These are phyloP conservation scores for Dinoponera quadriceps DNA, from an alignment of 1,140 invertebrate genomes.

Conservation along the genomic window DNA sequence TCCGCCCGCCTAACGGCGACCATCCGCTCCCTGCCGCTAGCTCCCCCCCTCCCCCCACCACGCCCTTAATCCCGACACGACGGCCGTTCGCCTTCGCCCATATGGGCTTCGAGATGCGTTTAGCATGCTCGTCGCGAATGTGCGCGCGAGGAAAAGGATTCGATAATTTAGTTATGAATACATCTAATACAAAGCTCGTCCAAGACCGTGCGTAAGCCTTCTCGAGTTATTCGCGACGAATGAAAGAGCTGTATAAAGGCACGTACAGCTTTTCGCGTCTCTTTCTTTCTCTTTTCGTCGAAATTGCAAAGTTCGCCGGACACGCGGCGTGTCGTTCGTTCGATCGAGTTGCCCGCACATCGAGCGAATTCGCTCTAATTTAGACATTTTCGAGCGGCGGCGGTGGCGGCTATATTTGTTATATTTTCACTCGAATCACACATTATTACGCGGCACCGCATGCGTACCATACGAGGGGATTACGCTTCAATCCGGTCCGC, in stretches of 20 bases:
- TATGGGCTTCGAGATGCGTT: constrained; percentile 47
- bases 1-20: constrained; percentile 53
- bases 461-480: constrained; percentile 68
- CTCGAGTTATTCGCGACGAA: too few species aligned
- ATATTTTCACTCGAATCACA: constrained; percentile 73
- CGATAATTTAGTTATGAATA: constrained; percentile 59
- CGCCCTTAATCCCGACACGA: constrained; percentile 49
- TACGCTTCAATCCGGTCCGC: constrained; percentile 75
- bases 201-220: background rate
- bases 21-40: background rate
- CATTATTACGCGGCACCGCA: constrained; percentile 75
- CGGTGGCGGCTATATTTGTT: constrained; percentile 66
- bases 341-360: constrained; percentile 58
- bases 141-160: constrained; percentile 39
- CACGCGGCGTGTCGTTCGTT: constrained; percentile 21
- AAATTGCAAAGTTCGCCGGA: constrained; percentile 19
- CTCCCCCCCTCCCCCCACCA: background rate
- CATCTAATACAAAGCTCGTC: constrained; percentile 34
- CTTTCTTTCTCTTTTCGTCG: constrained; percentile 7
- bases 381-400: constrained; percentile 64
- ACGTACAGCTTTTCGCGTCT: too few species aligned
- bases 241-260: too few species aligned
- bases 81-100: constrained; percentile 52
- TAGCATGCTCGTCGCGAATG: constrained; percentile 35
- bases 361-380: constrained; percentile 67